These are phyloP conservation scores for Pelochelys cantorii DNA, from an alignment of 2,797 vertebrate species.

Conservation along the genomic window DNA sequence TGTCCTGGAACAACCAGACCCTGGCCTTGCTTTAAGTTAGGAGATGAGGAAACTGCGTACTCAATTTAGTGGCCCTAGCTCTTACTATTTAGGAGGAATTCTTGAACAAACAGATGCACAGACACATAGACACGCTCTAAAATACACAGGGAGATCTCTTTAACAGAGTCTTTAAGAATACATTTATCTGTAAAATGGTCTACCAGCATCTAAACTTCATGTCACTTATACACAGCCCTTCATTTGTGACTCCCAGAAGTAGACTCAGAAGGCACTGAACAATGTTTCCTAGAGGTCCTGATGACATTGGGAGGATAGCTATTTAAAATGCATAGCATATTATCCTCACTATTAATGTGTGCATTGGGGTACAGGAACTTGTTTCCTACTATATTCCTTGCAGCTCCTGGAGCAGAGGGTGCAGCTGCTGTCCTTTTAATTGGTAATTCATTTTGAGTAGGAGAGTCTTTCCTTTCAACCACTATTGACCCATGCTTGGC, in stretches of 20 bases:
- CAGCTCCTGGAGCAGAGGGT: not conserved
- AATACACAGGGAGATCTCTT: not conserved
- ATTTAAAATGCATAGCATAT: accelerated
- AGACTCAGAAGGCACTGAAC: not conserved
- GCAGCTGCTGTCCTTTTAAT: not conserved
- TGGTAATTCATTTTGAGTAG: not conserved
- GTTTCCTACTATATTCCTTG: not conserved
- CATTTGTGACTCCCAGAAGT: not conserved
- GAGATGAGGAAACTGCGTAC: too few relatives aligned
- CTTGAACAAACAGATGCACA: too few relatives aligned
- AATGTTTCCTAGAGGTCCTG: not conserved
- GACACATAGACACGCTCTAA: too few relatives aligned
- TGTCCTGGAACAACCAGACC: too few relatives aligned
- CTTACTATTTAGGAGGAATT: too few relatives aligned
- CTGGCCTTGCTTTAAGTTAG: too few relatives aligned
- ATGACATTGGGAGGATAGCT: not conserved
- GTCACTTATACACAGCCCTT: not conserved
- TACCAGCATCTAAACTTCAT: not conserved
- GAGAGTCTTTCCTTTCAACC: not conserved
- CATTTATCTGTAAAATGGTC: not conserved
- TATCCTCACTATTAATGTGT: not conserved
- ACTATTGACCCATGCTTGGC: not conserved
- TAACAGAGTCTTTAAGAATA: not conserved
- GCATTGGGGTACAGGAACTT: accelerated
- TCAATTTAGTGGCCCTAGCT: too few relatives aligned